A percentile compares a stretch with the other conserved stretches of the same genome.
Conservation (phyloP, 1,140 invertebrate genomes). For the Zaprionus capensis region DNA sequence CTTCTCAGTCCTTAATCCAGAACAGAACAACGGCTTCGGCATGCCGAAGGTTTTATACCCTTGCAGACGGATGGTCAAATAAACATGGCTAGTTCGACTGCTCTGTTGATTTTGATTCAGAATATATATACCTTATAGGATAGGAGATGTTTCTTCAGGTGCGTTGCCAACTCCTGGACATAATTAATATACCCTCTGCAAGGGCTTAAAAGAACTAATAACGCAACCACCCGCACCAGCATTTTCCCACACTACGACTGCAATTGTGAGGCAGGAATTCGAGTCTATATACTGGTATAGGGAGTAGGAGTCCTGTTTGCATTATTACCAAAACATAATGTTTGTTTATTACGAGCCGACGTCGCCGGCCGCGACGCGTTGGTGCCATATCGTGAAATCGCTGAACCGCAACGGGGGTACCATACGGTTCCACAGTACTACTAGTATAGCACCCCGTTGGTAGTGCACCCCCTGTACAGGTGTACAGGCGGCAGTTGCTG, state of each 20-base stretch:
- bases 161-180: no score
- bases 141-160: no score
- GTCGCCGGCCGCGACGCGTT: conserved; percentile 24
- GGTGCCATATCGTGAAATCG: conserved; percentile 70
- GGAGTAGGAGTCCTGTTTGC: conserved; percentile 18
- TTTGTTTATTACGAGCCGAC: conserved; percentile 61
- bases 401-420: conserved; percentile 69
- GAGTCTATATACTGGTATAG: not conserved
- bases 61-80: no score
- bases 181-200: no score
- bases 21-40: conserved; percentile 37
- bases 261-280: not conserved
- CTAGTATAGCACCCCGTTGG: conserved; percentile 14
- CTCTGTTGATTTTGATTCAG: no score
- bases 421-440: not conserved
- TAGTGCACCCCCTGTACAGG: not conserved
- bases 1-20: conserved; percentile 50
- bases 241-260: conserved; percentile 60
- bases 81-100: no score
- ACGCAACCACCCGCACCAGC: conserved; percentile 28
- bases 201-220: conserved; percentile 56
- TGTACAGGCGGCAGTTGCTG: conserved; percentile 1
- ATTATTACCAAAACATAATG: conserved; percentile 68
- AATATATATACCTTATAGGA: no score
- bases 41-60: no score